Base-by-base conservation (phyloP, 1,140 invertebrate genomes). In the Cylas formicarius region DNA sequence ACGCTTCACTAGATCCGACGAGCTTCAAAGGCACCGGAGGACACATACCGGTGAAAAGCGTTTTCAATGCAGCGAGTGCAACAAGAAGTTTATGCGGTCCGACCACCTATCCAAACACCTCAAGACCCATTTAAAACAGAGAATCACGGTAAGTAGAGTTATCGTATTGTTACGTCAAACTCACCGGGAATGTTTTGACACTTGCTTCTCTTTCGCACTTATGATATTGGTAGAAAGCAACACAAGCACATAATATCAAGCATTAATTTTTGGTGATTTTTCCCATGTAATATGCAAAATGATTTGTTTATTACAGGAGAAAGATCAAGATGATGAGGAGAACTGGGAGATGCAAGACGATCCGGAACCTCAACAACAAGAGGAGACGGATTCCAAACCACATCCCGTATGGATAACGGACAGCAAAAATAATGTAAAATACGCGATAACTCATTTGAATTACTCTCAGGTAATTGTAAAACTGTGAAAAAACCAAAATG, bases 1-100 rank as follows among this genome's bases (percentile, higher is more conserved):
- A 71, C 70, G 74, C 41, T 99, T 99, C 62, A 97, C 94, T 0
- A 75, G 95, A 32, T 95, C 91, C 1, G 95, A 98, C 65, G 95
- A 99, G 68, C 70, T 98, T 11, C 93, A 90, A 65, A 74, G 91
- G 20, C 90, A 95, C 65, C 69, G 85, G 31, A 73, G 90, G 20
- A 95, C 90, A 0, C 90, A 94, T 60, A 86, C 86, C 1, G 89
- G 89, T 1, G 91, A 95, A 63, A 95, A 95, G 63, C 71, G 84
- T 40, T 91, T 92, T 56, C 79, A 86, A 53, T 89, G 86, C 58
- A 71, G 74, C 0, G 83, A 87, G 56, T 88, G 85, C 57, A 76
- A 75, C 22, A 89, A 90, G 55, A 84, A 87, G 51, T 91, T 91
- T 57, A 92, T 91, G 88, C 71, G 88, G 42, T 84, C 81, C 44